Conservation (phyloP, 1,140 invertebrate genomes). For the Drosophila funebris region DNA sequence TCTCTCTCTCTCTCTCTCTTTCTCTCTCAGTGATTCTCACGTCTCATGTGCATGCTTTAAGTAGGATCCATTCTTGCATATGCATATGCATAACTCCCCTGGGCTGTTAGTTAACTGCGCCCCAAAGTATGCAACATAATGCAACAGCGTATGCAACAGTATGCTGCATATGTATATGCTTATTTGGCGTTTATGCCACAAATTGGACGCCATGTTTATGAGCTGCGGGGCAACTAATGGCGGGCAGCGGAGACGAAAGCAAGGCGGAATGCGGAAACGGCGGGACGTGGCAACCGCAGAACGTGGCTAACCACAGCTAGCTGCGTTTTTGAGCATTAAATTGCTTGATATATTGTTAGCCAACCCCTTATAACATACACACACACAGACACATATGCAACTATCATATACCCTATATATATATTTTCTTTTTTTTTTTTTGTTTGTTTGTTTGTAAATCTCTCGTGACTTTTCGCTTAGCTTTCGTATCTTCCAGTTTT, state of each 20-base stretch:
- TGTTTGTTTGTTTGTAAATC: not conserved
- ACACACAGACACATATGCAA: no score
- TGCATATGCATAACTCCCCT: constrained; percentile 41
- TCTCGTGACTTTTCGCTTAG: constrained; percentile 52
- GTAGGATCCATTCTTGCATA: constrained; percentile 26
- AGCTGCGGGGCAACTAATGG: constrained; percentile 1
- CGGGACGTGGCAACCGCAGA: constrained; percentile 3
- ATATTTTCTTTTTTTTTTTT: constrained; percentile 26
- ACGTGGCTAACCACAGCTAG: constrained; percentile 52
- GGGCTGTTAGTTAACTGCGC: constrained; percentile 28
- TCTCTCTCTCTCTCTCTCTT: not conserved
- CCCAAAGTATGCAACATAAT: constrained; percentile 38
- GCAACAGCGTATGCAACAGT: constrained; percentile 24
- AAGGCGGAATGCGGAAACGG: no score
- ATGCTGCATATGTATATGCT: constrained; percentile 30
- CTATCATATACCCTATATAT: constrained; percentile 4
- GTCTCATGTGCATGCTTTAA: constrained; percentile 8
- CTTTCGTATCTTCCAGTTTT: constrained; percentile 15
- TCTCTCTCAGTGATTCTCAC: not conserved
- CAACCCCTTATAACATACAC: constrained; percentile 16
- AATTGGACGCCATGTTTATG: constrained; percentile 71
- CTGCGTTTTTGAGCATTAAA: constrained; percentile 77
- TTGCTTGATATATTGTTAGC: constrained; percentile 75
- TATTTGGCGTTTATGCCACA: constrained; percentile 73
- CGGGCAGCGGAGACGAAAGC: not conserved